Evolutionary conservation across 2,113 vertebrate genomes (phyloP), one percentile per base, ranked within the genome.

Genomic region (Phaethornis superciliosus): DNA sequence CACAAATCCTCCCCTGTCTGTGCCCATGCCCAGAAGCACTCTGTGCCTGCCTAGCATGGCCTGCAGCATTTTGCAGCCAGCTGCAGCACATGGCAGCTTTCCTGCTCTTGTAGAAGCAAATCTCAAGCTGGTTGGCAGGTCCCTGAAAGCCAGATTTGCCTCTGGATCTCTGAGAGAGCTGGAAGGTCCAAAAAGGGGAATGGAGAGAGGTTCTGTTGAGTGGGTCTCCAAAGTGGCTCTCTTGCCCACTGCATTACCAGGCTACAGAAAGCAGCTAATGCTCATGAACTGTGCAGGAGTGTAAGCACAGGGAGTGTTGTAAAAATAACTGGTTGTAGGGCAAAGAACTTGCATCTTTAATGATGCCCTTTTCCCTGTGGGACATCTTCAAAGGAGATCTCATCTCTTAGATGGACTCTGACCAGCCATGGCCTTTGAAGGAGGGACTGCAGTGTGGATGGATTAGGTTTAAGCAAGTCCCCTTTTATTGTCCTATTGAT

Each of bases 271-370:
- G 24, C 60, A 69, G 83, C 77, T 89, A 92, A 95, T 81, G 93
- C 90, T 77, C 76, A 81, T 30, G 72, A 26, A 51, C 95, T 85
- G 62, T 87, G 83, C 88, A 71, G 68, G 71, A 95, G 75, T n/a
- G 60, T 81, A 71, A 94, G 89, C 83, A 93, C 42, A 30, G 52
- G 19, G 64, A 89, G 49, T 88, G 81, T 35, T 93, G 91, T 87
- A 94, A 97, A 96, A 97, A 96, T 95, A 96, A 96, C 89, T 40
- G 89, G 79, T 95, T 92, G 71, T 72, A 95, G 91, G 91, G 83
- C 93, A 89, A 92, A 95, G 93, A 68, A 77, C 90, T 96, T 96
- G 79, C 75, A 95, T 97, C 95, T 97, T 95, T 96, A 97, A 96
- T 94, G 77, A 78, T 26, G 40, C 24, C 37, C 19, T 21, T 80